phyloP scores from a whole-genome alignment of 2,888 invertebrate genomes.

The Apamea crenata region DNA sequence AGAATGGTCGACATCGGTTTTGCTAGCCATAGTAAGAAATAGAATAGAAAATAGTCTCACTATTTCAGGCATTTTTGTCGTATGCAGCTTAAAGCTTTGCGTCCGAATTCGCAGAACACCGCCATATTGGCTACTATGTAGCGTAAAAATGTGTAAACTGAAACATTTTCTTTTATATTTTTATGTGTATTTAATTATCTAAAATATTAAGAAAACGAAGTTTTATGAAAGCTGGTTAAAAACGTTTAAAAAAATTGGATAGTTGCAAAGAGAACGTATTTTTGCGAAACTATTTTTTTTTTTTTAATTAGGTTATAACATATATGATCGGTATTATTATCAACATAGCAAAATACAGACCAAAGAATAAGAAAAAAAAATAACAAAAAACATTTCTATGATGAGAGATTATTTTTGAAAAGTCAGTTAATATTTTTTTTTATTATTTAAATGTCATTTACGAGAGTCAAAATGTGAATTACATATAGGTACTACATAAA shows the following conservation, averaged over 20 bases:
- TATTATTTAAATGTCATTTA: background rate
- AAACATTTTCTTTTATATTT: background rate
- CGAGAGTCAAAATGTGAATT: background rate
- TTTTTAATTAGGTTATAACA: background rate
- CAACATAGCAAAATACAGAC: background rate
- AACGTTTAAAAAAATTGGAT: background rate
- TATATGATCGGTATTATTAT: background rate
- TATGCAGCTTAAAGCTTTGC: conserved; percentile 32
- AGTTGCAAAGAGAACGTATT: no score
- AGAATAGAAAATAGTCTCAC: background rate
- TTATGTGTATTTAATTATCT: background rate
- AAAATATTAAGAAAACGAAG: background rate
- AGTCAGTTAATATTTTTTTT: no score
- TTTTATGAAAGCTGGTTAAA: background rate
- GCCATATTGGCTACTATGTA: conserved; percentile 54
- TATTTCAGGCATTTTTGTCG: background rate
- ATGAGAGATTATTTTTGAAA: background rate
- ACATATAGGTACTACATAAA: background rate
- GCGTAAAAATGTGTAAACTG: conserved; percentile 15
- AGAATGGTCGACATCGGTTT: background rate
- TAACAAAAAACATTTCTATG: background rate
- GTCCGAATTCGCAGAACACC: conserved; percentile 48
- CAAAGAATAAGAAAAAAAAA: background rate
- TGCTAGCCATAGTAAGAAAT: background rate
- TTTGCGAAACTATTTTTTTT: background rate